These are phyloP conservation scores for Epirrhoe alternata DNA, from an alignment of 2,888 invertebrate species.

Conservation along the genomic window DNA sequence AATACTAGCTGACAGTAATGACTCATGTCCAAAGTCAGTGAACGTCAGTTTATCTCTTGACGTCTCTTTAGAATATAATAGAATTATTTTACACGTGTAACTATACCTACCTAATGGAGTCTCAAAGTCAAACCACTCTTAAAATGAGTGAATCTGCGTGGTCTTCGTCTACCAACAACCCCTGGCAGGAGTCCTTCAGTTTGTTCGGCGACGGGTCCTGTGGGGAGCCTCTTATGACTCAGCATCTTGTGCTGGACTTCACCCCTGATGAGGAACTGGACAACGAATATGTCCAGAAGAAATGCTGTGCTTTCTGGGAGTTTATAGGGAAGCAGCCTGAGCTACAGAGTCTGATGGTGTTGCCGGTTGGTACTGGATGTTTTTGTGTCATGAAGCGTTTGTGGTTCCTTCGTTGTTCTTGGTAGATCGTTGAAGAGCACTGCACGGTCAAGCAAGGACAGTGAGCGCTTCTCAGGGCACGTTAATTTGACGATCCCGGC, in stretches of 20 bases:
- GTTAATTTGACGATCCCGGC: no score
- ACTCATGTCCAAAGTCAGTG: no score
- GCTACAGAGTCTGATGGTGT: conserved; percentile 47
- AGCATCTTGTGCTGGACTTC: conserved; percentile 39
- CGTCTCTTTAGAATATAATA: no score
- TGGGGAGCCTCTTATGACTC: conserved; percentile 36
- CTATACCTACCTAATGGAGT: conserved; percentile 14
- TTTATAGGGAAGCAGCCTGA: conserved; percentile 47
- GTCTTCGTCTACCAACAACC: conserved; percentile 18
- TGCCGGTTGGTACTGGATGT: conserved; percentile 40
- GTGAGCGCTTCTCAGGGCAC: no score
- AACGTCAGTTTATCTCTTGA: no score
- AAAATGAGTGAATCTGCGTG: conserved; percentile 21
- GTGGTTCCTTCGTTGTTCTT: no score
- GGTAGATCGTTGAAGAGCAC: no score
- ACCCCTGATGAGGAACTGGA: conserved; percentile 49
- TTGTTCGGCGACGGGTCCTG: conserved; percentile 42
- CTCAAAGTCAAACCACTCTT: background rate
- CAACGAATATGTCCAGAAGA: conserved; percentile 47
- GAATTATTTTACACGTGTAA: no score
- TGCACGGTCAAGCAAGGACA: no score
- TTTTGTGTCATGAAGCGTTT: no score
- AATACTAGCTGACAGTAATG: no score
- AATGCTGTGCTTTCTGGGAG: conserved; percentile 57
- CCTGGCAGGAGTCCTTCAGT: conserved; percentile 27